Evolutionary conservation across 92 coral and sea anemone species (phyloP), one percentile per base, ranked within the genome.

Genomic region (Heliopora coerulea): DNA sequence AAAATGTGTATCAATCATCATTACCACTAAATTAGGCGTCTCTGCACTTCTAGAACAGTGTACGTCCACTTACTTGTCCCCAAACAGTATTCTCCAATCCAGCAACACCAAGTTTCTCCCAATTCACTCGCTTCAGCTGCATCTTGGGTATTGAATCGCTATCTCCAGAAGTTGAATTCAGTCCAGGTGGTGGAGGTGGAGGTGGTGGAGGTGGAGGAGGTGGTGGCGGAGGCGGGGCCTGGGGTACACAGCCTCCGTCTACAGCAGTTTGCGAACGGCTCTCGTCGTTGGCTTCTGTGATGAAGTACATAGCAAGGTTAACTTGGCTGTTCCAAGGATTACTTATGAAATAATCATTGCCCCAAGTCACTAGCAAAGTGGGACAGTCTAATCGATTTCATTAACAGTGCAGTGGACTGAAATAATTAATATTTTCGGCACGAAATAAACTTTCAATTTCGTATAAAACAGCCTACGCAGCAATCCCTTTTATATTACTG

Each of bases 21-120:
- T n/a, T n/a, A n/a, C n/a, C n/a, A n/a, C n/a, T n/a, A n/a, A n/a
- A n/a, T n/a, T n/a, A n/a, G n/a, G n/a, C 42, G 42, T 37, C 5
- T 5, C 5, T 4, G 6, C 52, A 46, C 2, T 15, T 46, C 15
- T 46, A 46, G 52, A 46, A 8, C 2, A 5, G 17, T 6, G 52
- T 7, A 46, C 52, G 7, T 46, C 15, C n/a, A 50, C 83, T 41
- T 79, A 93, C 98, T 92, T 90, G 96, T 0, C 91, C 98, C 98
- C 98, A 93, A 0, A 93, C 98, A 11, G 98, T 93, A 58, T 93
- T 90, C 41, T 93, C 98, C 60, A 93, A 72, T 1, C 98, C 98
- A 49, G 91, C 98, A 41, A 86, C 84, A 65, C 96, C 91, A 28
- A 93, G 85, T 81, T 93, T 93, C 73, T 93, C 98, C 98, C 98